These are phyloP conservation scores for Burhinus bistriatus DNA, from an alignment of 2,113 vertebrate species.

Conservation along the genomic window DNA sequence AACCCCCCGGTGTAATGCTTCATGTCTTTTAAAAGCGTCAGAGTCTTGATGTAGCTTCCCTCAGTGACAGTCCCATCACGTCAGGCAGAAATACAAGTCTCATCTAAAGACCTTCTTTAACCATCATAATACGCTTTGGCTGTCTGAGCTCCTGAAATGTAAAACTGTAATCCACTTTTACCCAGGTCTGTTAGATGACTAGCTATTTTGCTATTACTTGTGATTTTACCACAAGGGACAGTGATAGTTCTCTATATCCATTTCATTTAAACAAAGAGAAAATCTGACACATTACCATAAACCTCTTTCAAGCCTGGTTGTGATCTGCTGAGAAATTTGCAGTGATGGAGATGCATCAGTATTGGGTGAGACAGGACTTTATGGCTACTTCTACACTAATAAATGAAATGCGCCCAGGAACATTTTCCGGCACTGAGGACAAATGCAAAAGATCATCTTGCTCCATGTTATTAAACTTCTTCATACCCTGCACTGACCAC, in stretches of 20 bases:
- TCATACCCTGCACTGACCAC: not conserved
- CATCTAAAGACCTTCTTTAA: not conserved
- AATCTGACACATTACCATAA: not conserved
- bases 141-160: not conserved
- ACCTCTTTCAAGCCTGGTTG: not conserved
- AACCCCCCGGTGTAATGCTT: not conserved
- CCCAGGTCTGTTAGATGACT: not conserved
- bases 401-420: not conserved
- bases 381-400: not conserved
- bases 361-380: not conserved
- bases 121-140: not conserved
- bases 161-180: not conserved
- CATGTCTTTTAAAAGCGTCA: not conserved
- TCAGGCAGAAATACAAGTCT: constrained; percentile 1
- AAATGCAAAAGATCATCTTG: not conserved
- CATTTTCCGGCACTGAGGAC: not conserved
- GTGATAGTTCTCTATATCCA: not conserved
- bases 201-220: not conserved
- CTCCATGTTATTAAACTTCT: not conserved
- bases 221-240: not conserved
- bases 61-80: not conserved
- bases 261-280: constrained; percentile 29
- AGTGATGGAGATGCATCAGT: not conserved
- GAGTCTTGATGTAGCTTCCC: not conserved
- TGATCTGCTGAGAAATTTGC: not conserved